Conservation (phyloP, 2,113 vertebrate species). For the Caranx melampygus region DNA sequence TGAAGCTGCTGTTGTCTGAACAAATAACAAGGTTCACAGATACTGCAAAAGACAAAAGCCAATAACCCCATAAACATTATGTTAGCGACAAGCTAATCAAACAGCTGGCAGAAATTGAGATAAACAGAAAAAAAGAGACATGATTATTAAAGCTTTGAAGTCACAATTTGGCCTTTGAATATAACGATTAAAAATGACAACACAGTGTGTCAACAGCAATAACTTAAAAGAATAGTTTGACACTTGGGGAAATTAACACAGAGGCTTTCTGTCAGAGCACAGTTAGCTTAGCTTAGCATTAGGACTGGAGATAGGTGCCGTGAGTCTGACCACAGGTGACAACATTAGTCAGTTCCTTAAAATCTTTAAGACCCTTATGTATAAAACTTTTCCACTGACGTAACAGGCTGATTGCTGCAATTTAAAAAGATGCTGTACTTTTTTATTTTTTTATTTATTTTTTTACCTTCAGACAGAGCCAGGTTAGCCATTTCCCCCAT, state of each 20-base stretch:
- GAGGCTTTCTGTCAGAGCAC: neutral
- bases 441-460: too few species aligned
- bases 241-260: neutral
- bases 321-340: neutral
- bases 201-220: neutral
- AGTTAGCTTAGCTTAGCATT: neutral
- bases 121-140: constrained; percentile 25
- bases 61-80: neutral
- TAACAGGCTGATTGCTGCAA: too few species aligned
- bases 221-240: neutral
- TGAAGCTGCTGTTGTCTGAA: neutral
- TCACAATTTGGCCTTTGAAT: neutral
- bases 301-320: neutral
- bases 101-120: neutral
- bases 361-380: too few species aligned
- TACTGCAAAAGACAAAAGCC: neutral
- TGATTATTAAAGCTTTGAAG: constrained; percentile 6
- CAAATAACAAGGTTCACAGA: constrained; percentile 7
- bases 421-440: neutral
- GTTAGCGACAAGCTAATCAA: neutral
- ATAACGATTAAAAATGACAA: neutral
- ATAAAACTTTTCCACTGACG: neutral
- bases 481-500: neutral
- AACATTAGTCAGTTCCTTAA: too few species aligned
- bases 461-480: neutral